Conservation (phyloP, 92 coral and sea anemone genomes). For the Actinernus sp. region DNA sequence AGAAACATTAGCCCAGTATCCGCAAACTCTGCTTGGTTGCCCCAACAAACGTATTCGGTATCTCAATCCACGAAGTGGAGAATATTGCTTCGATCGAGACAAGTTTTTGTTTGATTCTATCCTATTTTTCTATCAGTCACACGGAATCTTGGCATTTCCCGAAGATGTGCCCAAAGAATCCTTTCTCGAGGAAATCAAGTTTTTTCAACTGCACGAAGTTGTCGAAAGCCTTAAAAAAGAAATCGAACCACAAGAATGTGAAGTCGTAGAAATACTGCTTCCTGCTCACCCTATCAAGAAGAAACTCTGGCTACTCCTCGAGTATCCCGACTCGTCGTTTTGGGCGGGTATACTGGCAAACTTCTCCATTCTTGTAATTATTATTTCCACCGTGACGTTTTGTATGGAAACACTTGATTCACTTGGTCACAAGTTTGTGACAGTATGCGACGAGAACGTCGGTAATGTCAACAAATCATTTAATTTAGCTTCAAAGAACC, state of each 20-base stretch:
- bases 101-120: slow-evolving; percentile 88
- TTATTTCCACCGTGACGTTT: slow-evolving; percentile 81
- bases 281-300: slow-evolving; percentile 57
- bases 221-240: slow-evolving; percentile 74
- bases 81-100: slow-evolving; percentile 90
- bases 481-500: neutral
- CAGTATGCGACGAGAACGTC: slow-evolving; percentile 13
- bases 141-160: slow-evolving; percentile 93
- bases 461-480: neutral
- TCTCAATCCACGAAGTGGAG: slow-evolving; percentile 72
- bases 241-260: slow-evolving; percentile 48
- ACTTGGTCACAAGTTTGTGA: slow-evolving; percentile 14
- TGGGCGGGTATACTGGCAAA: slow-evolving; percentile 76
- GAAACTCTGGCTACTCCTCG: slow-evolving; percentile 78
- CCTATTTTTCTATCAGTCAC: slow-evolving; percentile 92
- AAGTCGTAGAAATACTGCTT: neutral
- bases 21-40: slow-evolving; percentile 88
- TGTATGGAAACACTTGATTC: slow-evolving; percentile 80
- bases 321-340: slow-evolving; percentile 78
- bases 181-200: slow-evolving; percentile 85
- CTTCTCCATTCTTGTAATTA: slow-evolving; percentile 70
- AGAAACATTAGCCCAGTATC: slow-evolving; percentile 90
- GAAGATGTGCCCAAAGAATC: slow-evolving; percentile 89
- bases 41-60: slow-evolving; percentile 75
- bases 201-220: slow-evolving; percentile 89